These are phyloP conservation scores for Brachyhypopomus occidentalis DNA, from an alignment of 2,113 vertebrate species.

Conservation along the genomic window DNA sequence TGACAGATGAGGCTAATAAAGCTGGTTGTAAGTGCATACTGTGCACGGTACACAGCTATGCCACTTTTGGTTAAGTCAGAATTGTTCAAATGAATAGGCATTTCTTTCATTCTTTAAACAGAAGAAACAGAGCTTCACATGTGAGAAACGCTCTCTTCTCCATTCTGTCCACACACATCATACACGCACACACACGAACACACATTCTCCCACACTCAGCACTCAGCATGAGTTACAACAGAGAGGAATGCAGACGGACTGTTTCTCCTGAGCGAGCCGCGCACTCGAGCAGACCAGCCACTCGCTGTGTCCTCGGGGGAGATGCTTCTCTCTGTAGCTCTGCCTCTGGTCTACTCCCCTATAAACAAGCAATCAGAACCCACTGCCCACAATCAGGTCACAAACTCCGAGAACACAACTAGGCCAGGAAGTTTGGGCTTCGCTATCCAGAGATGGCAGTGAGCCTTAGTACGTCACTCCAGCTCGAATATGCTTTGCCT, in stretches of 20 bases:
- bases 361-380: constrained; percentile 32
- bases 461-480: not conserved
- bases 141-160: not conserved
- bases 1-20: too few species aligned
- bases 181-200: not conserved
- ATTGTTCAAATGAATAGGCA: not conserved
- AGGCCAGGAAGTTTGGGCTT: constrained; percentile 41
- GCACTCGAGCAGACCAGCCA: constrained; percentile 18
- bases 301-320: constrained; percentile 11
- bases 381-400: constrained; percentile 43
- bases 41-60: not conserved
- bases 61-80: not conserved
- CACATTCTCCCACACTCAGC: constrained; percentile 4
- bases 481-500: not conserved
- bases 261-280: not conserved
- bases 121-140: constrained; percentile 23
- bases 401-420: constrained; percentile 30
- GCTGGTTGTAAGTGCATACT: too few species aligned
- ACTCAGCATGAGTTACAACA: constrained; percentile 17
- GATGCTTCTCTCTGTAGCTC: constrained; percentile 15
- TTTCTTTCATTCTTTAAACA: not conserved
- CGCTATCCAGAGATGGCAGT: constrained; percentile 14
- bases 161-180: constrained; percentile 15
- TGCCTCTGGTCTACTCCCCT: constrained; percentile 1
- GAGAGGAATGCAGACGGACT: constrained; percentile 12